Conservation (phyloP, 1,140 invertebrate species). For the Lepidostoma basale region DNA sequence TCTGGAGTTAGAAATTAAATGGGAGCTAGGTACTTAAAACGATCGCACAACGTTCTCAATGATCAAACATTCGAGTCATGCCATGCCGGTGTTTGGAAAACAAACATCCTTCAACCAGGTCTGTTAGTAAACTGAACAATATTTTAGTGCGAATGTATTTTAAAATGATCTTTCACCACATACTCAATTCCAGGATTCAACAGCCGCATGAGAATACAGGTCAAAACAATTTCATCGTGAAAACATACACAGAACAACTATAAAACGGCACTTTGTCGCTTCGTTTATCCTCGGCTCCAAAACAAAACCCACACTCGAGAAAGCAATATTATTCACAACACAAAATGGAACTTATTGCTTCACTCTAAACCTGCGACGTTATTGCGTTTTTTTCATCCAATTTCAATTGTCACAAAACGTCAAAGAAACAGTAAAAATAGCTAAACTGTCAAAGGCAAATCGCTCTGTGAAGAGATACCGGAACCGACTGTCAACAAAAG, state of each 20-base stretch:
- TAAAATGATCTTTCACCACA: constrained; percentile 2
- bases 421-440: neutral
- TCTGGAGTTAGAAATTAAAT: no score
- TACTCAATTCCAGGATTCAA: constrained; percentile 14
- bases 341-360: neutral
- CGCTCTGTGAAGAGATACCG: neutral
- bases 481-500: constrained; percentile 9
- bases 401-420: neutral
- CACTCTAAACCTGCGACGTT: neutral
- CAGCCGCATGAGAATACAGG: constrained; percentile 21
- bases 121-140: neutral
- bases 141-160: neutral
- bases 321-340: neutral
- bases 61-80: no score
- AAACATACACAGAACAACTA: neutral
- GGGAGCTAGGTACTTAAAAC: no score
- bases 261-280: neutral
- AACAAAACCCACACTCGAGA: constrained; percentile 3
- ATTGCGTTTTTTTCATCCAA: neutral
- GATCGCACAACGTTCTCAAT: no score
- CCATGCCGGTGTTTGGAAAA: no score
- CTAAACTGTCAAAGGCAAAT: constrained; percentile 21
- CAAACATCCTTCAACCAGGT: neutral
- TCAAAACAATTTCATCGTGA: neutral
- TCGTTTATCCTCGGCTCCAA: neutral